These are phyloP conservation scores for Drosophila prolongata DNA, from an alignment of 2,888 invertebrate genomes.

Conservation along the genomic window DNA sequence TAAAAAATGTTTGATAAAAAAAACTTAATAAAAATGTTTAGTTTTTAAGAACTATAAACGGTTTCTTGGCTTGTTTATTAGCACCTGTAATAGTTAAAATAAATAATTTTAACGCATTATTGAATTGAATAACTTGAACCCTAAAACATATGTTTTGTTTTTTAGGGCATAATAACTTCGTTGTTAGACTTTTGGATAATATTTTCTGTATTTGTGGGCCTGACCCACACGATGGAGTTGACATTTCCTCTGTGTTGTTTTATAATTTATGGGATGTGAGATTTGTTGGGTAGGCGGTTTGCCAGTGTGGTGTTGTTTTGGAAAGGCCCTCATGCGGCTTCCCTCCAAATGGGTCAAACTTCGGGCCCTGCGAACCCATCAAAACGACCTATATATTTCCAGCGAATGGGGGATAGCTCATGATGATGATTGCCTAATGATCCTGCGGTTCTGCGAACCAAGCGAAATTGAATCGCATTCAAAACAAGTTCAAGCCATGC, in stretches of 20 bases:
- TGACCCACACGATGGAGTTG: slow-evolving; percentile 65
- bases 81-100: no score
- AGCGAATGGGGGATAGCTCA: slow-evolving; percentile 45
- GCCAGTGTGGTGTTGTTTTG: slow-evolving; percentile 4
- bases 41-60: no score
- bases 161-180: slow-evolving; percentile 8
- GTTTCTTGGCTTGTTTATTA: no score
- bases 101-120: no score
- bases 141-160: not conserved
- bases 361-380: slow-evolving; percentile 32
- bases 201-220: slow-evolving; percentile 60
- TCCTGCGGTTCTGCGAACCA: slow-evolving; percentile 44
- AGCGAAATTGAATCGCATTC: slow-evolving; percentile 39
- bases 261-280: slow-evolving; percentile 55
- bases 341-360: slow-evolving; percentile 59
- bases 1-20: no score
- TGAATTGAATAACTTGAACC: not conserved
- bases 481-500: slow-evolving; percentile 33
- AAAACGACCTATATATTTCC: slow-evolving; percentile 52
- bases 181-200: not conserved
- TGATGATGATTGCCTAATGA: slow-evolving; percentile 39
- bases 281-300: slow-evolving; percentile 40
- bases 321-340: slow-evolving; percentile 46
- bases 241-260: slow-evolving; percentile 47
- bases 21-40: no score